phyloP scores from a whole-genome alignment of 2,888 invertebrate species.

The Cosmia trapezina region DNA sequence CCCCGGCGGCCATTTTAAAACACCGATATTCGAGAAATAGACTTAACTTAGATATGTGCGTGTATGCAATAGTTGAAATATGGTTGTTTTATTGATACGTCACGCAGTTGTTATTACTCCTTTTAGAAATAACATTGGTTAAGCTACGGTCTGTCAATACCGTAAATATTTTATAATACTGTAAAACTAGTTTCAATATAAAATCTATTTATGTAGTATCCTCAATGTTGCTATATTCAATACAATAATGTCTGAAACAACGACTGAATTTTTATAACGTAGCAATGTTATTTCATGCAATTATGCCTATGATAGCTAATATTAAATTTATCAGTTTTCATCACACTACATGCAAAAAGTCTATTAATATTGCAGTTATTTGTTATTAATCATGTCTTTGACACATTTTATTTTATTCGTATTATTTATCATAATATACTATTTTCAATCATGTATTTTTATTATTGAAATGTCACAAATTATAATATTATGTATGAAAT shows the following conservation, averaged over 20 bases:
- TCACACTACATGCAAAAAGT: constrained; percentile 62
- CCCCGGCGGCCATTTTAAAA: constrained; percentile 66
- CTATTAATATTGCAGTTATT: constrained; percentile 50
- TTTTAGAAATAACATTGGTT: constrained; percentile 50
- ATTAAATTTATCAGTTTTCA: constrained; percentile 58
- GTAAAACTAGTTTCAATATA: constrained; percentile 57
- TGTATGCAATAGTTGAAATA: constrained; percentile 53
- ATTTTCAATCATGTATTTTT: constrained; percentile 76
- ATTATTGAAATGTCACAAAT: constrained; percentile 77
- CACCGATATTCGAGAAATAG: constrained; percentile 65
- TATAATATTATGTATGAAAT: constrained; percentile 67
- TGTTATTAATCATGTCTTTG: constrained; percentile 66
- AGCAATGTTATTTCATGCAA: constrained; percentile 51
- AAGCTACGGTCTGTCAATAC: constrained; percentile 46
- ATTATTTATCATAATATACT: constrained; percentile 69
- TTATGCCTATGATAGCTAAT: constrained; percentile 44
- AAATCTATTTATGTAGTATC: constrained; percentile 54
- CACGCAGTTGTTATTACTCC: constrained; percentile 46
- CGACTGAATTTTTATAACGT: constrained; percentile 60
- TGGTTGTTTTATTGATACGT: constrained; percentile 59
- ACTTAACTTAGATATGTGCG: constrained; percentile 60
- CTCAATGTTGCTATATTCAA: constrained; percentile 61
- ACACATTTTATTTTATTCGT: constrained; percentile 67
- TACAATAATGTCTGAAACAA: constrained; percentile 56
- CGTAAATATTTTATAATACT: constrained; percentile 59